Evolutionary conservation across 2,888 invertebrate species (phyloP), one percentile per base, ranked within the genome.

Genomic region (Phortica magna): DNA sequence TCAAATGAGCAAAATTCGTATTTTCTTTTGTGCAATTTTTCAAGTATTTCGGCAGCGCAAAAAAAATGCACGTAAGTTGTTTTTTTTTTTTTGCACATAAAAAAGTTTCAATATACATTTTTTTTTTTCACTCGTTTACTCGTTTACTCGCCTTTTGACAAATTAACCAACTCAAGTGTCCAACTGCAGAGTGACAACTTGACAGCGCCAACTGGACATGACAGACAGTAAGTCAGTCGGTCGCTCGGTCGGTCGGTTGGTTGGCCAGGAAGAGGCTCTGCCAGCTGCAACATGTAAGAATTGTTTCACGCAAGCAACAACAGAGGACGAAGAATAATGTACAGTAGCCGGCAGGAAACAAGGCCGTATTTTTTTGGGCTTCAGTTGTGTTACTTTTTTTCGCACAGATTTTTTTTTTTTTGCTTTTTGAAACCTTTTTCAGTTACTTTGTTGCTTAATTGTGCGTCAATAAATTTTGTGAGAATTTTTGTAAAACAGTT

Each of bases 391-490:
- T 31, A 7, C 31, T 67, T 67, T 42, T 67, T 53, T 48, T n/a
- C n/a, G n/a, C n/a, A n/a, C n/a, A n/a, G 39, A n/a, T 65, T 68
- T 42, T 68, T 68, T 43, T 68, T 39, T 19, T 64, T 43, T 17
- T 4, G 43, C n/a, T n/a, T n/a, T n/a, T n/a, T 31, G 14, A 7
- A 12, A 31, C 19, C 22, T 17, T 43, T 68, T 48, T 68, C 39
- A 41, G 19, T 48, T 68, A 41, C 22, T 68, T 68, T 71, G 31
- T 31, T 71, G 70, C 59, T 81, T 87, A 87, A 85, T 85, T 87
- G 85, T 81, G 88, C 88, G 81, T 82, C 80, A 77, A 70, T 72
- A 83, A 85, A 85, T 85, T 85, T 79, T 79, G 79, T 85, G 88
- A 73, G 84, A 84, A 79, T 53, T 78, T 74, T 55, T 72, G 77